Evolutionary conservation across 1,140 invertebrate species (phyloP).

Genomic region (Asobara japonica): DNA sequence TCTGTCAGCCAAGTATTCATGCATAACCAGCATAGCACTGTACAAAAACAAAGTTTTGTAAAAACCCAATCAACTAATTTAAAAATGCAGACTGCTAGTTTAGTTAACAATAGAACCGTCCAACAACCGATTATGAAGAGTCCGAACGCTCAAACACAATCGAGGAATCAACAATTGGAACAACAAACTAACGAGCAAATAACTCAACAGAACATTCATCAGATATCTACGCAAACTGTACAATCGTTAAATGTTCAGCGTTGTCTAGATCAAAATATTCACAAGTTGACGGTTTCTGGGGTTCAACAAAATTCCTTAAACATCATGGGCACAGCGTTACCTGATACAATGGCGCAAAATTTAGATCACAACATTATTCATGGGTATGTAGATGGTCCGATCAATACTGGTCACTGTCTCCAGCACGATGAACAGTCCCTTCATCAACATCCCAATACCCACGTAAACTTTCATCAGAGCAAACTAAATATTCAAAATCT

Average conservation of each 20-base stretch:
- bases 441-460: background rate
- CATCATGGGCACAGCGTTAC: constrained; percentile 42
- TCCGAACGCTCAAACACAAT: constrained; percentile 12
- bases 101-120: constrained; percentile 6
- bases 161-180: constrained; percentile 25
- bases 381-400: background rate
- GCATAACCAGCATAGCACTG: constrained; percentile 24
- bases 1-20: constrained; percentile 7
- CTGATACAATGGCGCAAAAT: constrained; percentile 42
- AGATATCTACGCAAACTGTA: constrained; percentile 58
- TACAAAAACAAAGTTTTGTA: constrained; percentile 52
- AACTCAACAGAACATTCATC: constrained; percentile 54
- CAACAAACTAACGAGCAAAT: constrained; percentile 37
- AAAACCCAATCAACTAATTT: constrained; percentile 27
- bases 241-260: constrained; percentile 61
- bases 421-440: background rate
- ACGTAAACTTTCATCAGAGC: constrained; percentile 40
- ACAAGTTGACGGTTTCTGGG: constrained; percentile 46
- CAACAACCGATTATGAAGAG: constrained; percentile 34
- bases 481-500: constrained; percentile 46
- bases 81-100: constrained; percentile 1
- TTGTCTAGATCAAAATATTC: constrained; percentile 58
- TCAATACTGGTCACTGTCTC: background rate
- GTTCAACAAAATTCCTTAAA: constrained; percentile 54
- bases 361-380: constrained; percentile 19